phyloP scores from a whole-genome alignment of 2,888 invertebrate genomes.

The Lucinisca nassula region DNA sequence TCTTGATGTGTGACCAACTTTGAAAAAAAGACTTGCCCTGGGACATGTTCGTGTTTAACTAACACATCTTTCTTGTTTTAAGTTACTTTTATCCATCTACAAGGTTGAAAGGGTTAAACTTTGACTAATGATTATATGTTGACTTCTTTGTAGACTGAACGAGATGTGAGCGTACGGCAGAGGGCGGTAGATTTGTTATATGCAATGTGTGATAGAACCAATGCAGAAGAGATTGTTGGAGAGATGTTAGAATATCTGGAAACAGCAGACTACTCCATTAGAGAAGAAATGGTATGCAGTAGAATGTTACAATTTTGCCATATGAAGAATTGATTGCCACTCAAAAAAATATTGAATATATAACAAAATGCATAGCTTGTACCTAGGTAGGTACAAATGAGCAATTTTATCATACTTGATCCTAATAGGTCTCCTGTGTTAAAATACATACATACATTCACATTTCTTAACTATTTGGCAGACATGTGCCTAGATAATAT shows the following conservation, averaged over 20 bases:
- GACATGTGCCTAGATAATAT: too few species aligned
- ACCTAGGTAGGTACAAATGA: too few species aligned
- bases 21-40: too few species aligned
- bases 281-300: constrained; percentile 99
- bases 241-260: constrained; percentile 99
- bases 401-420: too few species aligned
- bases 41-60: too few species aligned
- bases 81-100: too few species aligned
- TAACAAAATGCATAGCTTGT: too few species aligned
- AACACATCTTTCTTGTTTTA: too few species aligned
- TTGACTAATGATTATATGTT: too few species aligned
- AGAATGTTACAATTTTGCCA: neutral
- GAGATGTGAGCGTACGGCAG: constrained; percentile 99
- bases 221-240: constrained; percentile 99
- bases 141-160: constrained; percentile 93
- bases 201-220: constrained; percentile 99
- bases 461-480: too few species aligned
- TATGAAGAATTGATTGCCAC: neutral
- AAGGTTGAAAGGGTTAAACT: too few species aligned
- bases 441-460: neutral
- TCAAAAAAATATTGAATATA: neutral
- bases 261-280: constrained; percentile 99
- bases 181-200: constrained; percentile 99
- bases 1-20: too few species aligned
- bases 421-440: neutral